Conservation (phyloP, 2,113 vertebrate species). For the Cyanistes caeruleus region DNA sequence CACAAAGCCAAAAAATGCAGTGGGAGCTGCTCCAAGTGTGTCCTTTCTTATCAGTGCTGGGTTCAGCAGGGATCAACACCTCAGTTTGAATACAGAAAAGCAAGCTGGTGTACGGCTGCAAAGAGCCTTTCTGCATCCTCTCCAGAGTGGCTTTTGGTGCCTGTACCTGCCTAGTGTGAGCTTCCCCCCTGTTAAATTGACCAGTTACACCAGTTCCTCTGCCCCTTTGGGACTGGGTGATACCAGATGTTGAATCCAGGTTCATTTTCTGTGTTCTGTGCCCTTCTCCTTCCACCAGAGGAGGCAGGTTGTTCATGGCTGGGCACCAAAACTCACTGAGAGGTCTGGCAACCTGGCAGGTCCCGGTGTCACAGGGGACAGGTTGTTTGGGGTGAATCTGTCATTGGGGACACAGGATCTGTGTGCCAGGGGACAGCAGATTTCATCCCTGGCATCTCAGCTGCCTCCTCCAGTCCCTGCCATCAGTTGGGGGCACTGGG, state of each 20-base stretch:
- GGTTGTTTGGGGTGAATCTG: background rate
- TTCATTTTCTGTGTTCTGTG: background rate
- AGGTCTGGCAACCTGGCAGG: fast-evolving
- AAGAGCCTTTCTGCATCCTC: background rate
- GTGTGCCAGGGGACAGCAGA: background rate
- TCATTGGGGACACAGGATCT: background rate
- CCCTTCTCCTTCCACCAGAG: background rate
- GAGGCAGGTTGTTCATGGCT: background rate
- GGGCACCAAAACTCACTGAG: fast-evolving
- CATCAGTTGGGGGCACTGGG: background rate
- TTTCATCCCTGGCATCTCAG: background rate
- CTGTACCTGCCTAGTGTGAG: background rate
- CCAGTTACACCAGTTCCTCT: background rate
- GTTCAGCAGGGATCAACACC: background rate
- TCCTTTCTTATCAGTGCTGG: background rate
- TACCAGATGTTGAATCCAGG: background rate
- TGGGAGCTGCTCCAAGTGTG: background rate
- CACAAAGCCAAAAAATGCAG: background rate
- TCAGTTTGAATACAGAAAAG: background rate
- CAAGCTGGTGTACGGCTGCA: background rate
- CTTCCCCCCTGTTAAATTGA: background rate
- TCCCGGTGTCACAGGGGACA: fast-evolving
- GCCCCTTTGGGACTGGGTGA: background rate
- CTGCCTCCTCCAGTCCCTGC: background rate
- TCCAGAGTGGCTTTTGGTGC: background rate